A percentile compares a stretch with the other conserved stretches of the same genome.
These are phyloP conservation scores for Euproctis similis DNA, from an alignment of 2,888 invertebrate genomes.

Conservation along the genomic window DNA sequence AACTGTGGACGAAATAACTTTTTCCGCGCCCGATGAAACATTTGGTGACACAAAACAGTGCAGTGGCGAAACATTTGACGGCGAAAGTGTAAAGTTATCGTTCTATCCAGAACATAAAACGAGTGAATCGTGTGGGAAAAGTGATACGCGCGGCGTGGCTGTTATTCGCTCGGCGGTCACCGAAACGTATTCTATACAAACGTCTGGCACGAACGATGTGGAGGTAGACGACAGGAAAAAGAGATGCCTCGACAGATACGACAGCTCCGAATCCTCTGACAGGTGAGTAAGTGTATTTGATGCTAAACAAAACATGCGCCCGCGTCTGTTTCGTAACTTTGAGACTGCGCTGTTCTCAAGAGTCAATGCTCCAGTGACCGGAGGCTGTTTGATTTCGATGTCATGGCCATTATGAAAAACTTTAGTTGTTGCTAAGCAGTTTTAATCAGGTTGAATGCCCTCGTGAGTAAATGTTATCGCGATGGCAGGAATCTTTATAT, in stretches of 20 bases:
- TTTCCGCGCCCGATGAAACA: constrained; percentile 68
- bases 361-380: constrained; percentile 75
- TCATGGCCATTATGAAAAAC: constrained; percentile 66
- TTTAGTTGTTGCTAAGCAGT: constrained; percentile 49
- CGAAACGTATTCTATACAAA: constrained; percentile 54
- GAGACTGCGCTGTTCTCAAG: constrained; percentile 40
- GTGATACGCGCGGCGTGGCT: constrained; percentile 71
- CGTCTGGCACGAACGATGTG: constrained; percentile 43
- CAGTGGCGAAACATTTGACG: constrained; percentile 59
- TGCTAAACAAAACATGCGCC: constrained; percentile 29
- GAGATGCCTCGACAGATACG: constrained; percentile 92
- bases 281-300: constrained; percentile 78
- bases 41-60: constrained; percentile 74
- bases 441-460: constrained; percentile 62
- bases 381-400: constrained; percentile 69
- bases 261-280: constrained; percentile 95
- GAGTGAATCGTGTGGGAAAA: constrained; percentile 72
- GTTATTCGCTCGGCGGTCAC: constrained; percentile 47
- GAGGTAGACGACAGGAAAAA: constrained; percentile 82
- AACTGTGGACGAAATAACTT: constrained; percentile 74
- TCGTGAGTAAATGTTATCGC: too few relatives aligned
- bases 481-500: too few relatives aligned
- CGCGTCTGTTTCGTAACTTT: constrained; percentile 29
- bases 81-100: constrained; percentile 61
- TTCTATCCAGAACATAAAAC: constrained; percentile 68